Evolutionary conservation across 2,113 vertebrate genomes (phyloP).

Genomic region (Myocastor coypus): DNA sequence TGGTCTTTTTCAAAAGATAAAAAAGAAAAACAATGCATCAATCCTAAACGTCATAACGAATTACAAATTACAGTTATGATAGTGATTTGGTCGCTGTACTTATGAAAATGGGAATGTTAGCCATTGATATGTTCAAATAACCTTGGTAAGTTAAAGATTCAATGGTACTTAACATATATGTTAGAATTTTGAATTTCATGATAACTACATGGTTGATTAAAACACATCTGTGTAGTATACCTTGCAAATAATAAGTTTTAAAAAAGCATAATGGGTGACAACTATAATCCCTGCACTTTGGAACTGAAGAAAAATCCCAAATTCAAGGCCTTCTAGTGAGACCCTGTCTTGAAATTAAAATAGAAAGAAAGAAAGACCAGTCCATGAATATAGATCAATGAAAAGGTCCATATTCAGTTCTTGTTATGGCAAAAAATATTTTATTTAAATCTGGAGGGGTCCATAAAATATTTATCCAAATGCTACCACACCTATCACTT

Average conservation of each 20-base stretch:
- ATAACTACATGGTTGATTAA: neutral
- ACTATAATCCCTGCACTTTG: neutral
- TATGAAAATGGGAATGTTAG: neutral
- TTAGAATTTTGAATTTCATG: slow-evolving; percentile 38
- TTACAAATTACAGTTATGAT: neutral
- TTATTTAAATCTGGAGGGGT: neutral
- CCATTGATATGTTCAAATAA: slow-evolving; percentile 34
- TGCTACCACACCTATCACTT: neutral
- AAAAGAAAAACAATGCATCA: neutral
- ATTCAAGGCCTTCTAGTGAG: neutral
- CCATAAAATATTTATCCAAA: neutral
- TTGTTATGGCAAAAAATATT: neutral
- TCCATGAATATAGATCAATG: neutral
- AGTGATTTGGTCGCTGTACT: neutral
- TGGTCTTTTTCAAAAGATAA: neutral
- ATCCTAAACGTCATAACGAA: slow-evolving; percentile 2
- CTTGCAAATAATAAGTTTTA: slow-evolving; percentile 22
- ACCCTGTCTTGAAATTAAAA: neutral
- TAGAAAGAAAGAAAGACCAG: neutral
- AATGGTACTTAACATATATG: neutral
- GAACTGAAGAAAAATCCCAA: neutral
- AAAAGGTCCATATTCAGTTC: neutral
- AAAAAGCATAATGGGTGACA: neutral
- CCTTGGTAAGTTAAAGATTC: neutral
- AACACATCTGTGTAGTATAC: neutral